Base-by-base conservation (phyloP, 2,888 invertebrate genomes). In the Mesoligia furuncula region DNA sequence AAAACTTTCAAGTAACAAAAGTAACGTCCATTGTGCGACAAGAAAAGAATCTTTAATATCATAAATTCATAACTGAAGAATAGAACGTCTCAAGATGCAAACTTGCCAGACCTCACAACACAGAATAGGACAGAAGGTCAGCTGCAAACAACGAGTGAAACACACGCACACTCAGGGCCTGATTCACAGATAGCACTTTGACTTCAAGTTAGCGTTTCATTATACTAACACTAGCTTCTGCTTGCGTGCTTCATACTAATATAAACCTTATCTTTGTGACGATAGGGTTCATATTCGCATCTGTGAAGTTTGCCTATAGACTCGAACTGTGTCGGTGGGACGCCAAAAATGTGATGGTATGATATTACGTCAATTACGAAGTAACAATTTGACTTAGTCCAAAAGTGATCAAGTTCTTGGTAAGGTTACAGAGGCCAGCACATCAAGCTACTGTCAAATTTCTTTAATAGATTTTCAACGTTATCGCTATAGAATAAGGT, bases 31-130 rank as follows among this genome's bases (percentile, higher is more conserved):
- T 69, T 85, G 20, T 81, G 17, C 1, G 15, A 61, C n/a, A 76
- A 81, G 68, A 72, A 75, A 72, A 78, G 66, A 75, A 69, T 77
- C 45, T 76, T 54, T 57, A 70, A 64, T 77, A 73, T 65, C 62
- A 71, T 72, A 75, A 72, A 54, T n/a, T 65, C 62, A 71, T 72
- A 75, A 72, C 59, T n/a, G n/a, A 31, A 42, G 42, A 39, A 54
- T 39, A 31, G 27, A 62, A 48, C 27, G 36, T 48, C 42, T 24
- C 67, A 51, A 79, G 79, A 74, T 64, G 69, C 54, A 54, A 42
- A 74, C 66, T 36, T 67, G 13, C 42, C 39, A 36, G 8, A 20
- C n/a, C n/a, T 48, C 45, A 73, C 24, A 13, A 17, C 5, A 64
- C 15, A 64, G 27, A 73, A 36, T 0, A 1, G 24, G 39, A 13